Base-by-base conservation (phyloP, 2,888 invertebrate genomes). In the Melinopterus prodromus region DNA sequence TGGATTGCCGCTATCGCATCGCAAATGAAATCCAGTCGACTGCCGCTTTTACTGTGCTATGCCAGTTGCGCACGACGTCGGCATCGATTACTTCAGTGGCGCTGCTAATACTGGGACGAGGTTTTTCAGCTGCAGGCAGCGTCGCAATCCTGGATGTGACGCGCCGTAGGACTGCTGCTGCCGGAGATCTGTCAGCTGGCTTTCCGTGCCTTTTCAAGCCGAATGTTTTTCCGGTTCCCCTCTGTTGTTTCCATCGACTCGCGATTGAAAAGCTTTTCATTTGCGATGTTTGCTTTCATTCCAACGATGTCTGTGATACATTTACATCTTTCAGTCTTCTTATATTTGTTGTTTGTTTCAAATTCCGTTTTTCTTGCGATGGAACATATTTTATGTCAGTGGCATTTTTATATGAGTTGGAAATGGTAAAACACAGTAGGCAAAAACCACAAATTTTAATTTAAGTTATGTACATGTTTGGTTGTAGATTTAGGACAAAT, bases 1-100 rank as follows among this genome's bases (percentile, higher is more conserved):
- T 70, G 70, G 75, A 78, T 53, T 74, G 35, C 26, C 75, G 72
- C 38, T 70, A 71, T 16, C 71, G 74, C 37, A 71, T 26, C 69
- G 16, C 71, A 77, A 70, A 77, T 75, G 14, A 37, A 78, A 80
- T 78, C 75, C 53, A 16, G 26, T 15, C 35, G 71, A 70, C 15
- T 26, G 37, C 26, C 16, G 9, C 53, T 12, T 26, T 12, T 53
- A 12, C 53, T 12, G 53, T 53, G 7, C 53, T 53, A 2, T 1
- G 26, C 26, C 26, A 53, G 53, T 53, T 78, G 78, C 78, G 78
- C 78, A 35, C 71, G 78, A 78, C 71, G 78, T 71, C 15, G 9
- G 53, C 53, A 53, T 53, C 53, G 53, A 53, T 53, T 53, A 53
- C 9, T 53, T 7, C 26, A 26, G 12, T 7, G 53, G 53, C 53